These are phyloP conservation scores for Cathartes aura DNA, from an alignment of 2,113 vertebrate genomes.

Conservation along the genomic window DNA sequence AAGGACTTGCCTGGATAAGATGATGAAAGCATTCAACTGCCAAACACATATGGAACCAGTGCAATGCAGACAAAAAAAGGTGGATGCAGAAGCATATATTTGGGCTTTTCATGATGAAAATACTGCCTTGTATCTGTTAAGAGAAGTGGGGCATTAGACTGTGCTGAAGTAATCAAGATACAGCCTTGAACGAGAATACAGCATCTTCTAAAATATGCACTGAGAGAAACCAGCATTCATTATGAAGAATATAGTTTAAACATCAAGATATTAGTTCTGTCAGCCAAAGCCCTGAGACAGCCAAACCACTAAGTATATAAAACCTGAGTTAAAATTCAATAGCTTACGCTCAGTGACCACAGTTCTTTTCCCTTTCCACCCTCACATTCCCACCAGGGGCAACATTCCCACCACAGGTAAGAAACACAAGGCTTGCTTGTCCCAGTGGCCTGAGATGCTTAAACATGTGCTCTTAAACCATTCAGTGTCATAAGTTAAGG, in stretches of 20 bases:
- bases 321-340: background rate
- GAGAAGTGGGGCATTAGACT: background rate
- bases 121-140: background rate
- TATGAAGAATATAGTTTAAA: background rate
- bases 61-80: fast-evolving
- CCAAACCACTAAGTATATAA: background rate
- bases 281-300: background rate
- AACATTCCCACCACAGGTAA: background rate
- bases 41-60: background rate
- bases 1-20: background rate
- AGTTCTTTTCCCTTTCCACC: background rate
- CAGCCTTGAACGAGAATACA: background rate
- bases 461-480: background rate
- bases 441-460: background rate
- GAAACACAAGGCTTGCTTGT: background rate
- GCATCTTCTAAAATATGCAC: background rate
- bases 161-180: background rate
- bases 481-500: background rate
- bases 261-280: background rate
- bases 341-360: background rate
- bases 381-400: background rate
- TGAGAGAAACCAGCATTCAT: background rate
- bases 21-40: background rate
- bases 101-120: background rate
- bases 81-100: background rate